These are phyloP conservation scores for Strigamia crassipes DNA, from an alignment of 2,888 invertebrate species.

Conservation along the genomic window DNA sequence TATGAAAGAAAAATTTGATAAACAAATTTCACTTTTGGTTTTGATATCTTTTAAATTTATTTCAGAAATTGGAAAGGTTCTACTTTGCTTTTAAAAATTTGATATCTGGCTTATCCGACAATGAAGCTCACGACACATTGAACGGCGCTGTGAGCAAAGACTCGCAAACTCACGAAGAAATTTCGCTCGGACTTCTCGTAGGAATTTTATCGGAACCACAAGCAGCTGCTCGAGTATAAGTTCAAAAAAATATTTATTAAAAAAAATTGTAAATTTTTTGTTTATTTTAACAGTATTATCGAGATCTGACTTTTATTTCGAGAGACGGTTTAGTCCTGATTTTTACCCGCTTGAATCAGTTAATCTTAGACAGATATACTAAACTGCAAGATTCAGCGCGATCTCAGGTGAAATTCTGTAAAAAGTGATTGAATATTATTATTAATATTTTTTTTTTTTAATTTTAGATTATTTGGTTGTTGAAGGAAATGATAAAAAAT, in stretches of 20 bases:
- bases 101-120: constrained; percentile 83
- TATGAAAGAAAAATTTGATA: constrained; percentile 61
- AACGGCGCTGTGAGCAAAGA: constrained; percentile 88
- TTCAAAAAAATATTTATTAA: neutral
- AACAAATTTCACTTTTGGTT: neutral
- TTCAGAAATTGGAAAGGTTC: constrained; percentile 87
- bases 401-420: constrained; percentile 58
- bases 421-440: no score
- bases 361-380: constrained; percentile 86
- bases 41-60: constrained; percentile 57
- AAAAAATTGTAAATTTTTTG: constrained; percentile 51
- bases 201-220: constrained; percentile 84
- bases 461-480: constrained; percentile 81
- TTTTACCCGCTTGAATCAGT: constrained; percentile 77
- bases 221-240: constrained; percentile 36
- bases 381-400: constrained; percentile 81
- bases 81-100: constrained; percentile 76
- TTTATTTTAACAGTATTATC: no score
- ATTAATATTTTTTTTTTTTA: no score
- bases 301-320: constrained; percentile 86
- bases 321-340: constrained; percentile 86
- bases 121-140: constrained; percentile 89
- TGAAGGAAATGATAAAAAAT: constrained; percentile 89
- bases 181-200: constrained; percentile 86
- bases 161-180: constrained; percentile 82